phyloP scores from a whole-genome alignment of 2,797 vertebrate species.

The Urophycis tenuis region DNA sequence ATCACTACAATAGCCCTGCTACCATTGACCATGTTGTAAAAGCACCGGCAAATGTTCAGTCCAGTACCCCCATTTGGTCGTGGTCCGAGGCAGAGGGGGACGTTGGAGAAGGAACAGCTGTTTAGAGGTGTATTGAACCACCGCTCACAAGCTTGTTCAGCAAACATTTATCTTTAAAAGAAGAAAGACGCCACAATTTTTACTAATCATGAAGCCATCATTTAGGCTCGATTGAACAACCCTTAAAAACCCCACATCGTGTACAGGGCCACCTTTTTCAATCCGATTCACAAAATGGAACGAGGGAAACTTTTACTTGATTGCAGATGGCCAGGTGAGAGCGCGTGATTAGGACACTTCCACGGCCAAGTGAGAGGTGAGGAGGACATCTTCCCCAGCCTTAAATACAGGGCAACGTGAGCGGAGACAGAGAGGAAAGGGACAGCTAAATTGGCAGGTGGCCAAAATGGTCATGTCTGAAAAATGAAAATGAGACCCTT shows the following conservation, averaged over 20 bases:
- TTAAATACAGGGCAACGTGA: slow-evolving; percentile 59
- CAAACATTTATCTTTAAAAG: not conserved
- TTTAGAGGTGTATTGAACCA: not conserved
- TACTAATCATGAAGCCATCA: not conserved
- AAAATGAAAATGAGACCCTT: slow-evolving; percentile 62
- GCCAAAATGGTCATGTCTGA: slow-evolving; percentile 54
- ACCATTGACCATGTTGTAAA: not conserved
- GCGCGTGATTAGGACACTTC: slow-evolving; percentile 55
- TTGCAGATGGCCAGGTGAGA: slow-evolving; percentile 49
- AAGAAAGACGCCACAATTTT: not conserved
- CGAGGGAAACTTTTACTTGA: slow-evolving; percentile 65
- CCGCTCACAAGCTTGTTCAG: not conserved
- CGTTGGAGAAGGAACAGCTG: not conserved
- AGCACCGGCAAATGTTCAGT: not conserved
- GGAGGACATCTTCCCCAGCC: slow-evolving; percentile 41
- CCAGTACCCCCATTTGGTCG: not conserved
- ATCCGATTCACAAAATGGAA: slow-evolving; percentile 3
- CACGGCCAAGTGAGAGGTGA: slow-evolving; percentile 57
- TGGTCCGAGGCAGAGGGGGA: not conserved
- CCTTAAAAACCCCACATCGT: slow-evolving; percentile 3
- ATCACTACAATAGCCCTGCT: not conserved
- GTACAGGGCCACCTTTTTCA: not conserved
- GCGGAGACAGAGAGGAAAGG: slow-evolving; percentile 41
- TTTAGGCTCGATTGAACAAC: not conserved
- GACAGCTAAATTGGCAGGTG: slow-evolving; percentile 62